phyloP scores from a whole-genome alignment of 2,113 vertebrate species.

The Bos javanicus region DNA sequence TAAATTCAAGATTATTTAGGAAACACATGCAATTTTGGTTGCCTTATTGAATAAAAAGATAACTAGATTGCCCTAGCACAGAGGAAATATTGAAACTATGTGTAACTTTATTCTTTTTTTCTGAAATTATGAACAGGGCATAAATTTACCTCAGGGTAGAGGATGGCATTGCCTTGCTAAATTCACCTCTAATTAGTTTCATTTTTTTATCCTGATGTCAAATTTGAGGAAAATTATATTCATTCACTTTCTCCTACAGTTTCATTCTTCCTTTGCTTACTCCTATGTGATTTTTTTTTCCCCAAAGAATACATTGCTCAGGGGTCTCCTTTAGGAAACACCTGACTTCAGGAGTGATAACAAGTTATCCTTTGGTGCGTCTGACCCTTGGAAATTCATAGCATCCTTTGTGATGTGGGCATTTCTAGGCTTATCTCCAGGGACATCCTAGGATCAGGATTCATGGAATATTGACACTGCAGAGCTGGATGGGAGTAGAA shows the following conservation, averaged over 20 bases:
- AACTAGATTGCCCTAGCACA: conserved; percentile 41
- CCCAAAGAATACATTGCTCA: not conserved
- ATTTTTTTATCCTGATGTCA: conserved; percentile 32
- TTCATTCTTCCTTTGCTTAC: not conserved
- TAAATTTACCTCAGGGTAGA: conserved; percentile 47
- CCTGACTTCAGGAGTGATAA: not conserved
- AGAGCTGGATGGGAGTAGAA: not conserved
- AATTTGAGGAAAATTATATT: not conserved
- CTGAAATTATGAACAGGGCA: conserved; percentile 28
- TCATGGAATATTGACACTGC: not conserved
- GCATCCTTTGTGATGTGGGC: not conserved
- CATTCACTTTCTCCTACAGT: not conserved
- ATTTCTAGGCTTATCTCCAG: not conserved
- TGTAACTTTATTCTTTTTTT: conserved; percentile 22
- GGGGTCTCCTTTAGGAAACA: not conserved
- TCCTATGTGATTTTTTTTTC: not conserved
- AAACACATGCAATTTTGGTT: conserved; percentile 47
- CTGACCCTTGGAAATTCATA: not conserved
- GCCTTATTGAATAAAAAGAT: conserved; percentile 59
- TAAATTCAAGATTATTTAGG: conserved; percentile 62
- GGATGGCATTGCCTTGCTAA: not conserved
- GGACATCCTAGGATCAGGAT: not conserved
- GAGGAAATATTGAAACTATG: conserved; percentile 54
- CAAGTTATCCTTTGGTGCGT: not conserved
- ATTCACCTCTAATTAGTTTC: conserved; percentile 39